Conservation (phyloP, 2,888 invertebrate species). For the Oscheius sp. region DNA sequence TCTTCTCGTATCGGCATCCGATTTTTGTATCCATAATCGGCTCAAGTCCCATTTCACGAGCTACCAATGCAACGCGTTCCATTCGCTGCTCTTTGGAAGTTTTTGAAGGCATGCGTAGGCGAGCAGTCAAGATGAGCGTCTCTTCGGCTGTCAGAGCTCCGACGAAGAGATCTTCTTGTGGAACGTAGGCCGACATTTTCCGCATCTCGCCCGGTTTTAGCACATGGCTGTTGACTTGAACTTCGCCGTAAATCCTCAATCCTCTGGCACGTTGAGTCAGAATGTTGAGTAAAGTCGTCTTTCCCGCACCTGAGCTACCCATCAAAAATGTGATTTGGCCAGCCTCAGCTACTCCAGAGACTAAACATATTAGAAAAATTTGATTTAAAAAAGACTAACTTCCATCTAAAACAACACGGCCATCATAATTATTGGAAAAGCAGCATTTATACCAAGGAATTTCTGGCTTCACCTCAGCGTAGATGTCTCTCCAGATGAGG, state of each 20-base stretch:
- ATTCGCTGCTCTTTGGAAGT: constrained; percentile 51
- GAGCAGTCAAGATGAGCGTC: constrained; percentile 82
- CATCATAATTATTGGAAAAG: neutral
- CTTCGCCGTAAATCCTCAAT: constrained; percentile 40
- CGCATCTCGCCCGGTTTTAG: constrained; percentile 72
- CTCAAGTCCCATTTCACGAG: constrained; percentile 38
- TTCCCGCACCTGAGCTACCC: constrained; percentile 82
- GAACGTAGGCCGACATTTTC: constrained; percentile 83
- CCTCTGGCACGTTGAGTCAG: constrained; percentile 78
- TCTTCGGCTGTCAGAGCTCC: constrained; percentile 84
- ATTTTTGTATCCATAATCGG: constrained; percentile 42
- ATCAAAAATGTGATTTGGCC: constrained; percentile 51
- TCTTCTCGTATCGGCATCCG: constrained; percentile 75
- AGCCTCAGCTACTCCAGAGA: constrained; percentile 39
- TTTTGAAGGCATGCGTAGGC: constrained; percentile 34
- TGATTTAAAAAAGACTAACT: neutral
- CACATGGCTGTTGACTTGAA: constrained; percentile 46
- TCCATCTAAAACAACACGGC: constrained; percentile 12
- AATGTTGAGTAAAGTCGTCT: constrained; percentile 85
- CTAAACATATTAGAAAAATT: neutral
- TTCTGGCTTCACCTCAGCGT: constrained; percentile 10
- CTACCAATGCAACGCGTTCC: constrained; percentile 37
- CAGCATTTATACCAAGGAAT: constrained; percentile 3
- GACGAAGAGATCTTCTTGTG: constrained; percentile 87
- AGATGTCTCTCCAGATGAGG: constrained; percentile 26